Base-by-base conservation (phyloP, 1,140 invertebrate genomes). In the Heliconius melpomene region DNA sequence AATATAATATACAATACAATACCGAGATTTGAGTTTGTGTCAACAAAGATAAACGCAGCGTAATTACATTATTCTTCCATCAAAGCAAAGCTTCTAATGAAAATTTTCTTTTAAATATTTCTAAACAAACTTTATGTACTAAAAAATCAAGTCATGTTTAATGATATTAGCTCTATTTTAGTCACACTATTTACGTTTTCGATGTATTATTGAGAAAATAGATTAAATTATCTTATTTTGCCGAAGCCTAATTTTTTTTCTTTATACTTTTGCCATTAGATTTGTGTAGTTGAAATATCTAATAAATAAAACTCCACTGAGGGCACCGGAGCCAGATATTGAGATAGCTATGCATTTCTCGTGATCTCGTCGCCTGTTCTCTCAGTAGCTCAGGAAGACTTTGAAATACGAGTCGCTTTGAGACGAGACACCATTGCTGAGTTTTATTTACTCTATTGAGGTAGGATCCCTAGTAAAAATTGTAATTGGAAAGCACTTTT, bases 371-470 rank as follows among this genome's bases (percentile, higher is more conserved):
- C 23, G 23, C 23, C 11, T 3, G 23, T 66, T 57, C 60, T 5
- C 60, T 74, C 20, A 54, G 73, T 52, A 54, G 46, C 40, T 54
- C 0, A 57, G 29, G 38, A 29, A 54, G 16, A 54, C 73, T 74
- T 74, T 74, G 73, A 32, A 74, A 74, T 16, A 16, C 32, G 18
- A 74, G 50, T 29, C 73, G 20, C 73, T 74, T 74, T 74, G 73
- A 40, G 46, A 74, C 26, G 29, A 7, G 50, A 74, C 23, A 54
- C 40, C 73, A 29, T 16, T 29, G 11, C 20, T 23, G 29, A 36
- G 32, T 54, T 74, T 54, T 72, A 72, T 72, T 72, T 72, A 38
- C 18, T 72, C n/a, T n/a, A n/a, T n/a, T n/a, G n/a, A n/a, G n/a
- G n/a, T n/a, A 26, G 8, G n/a, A 66, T 66, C n/a, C 3, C 26